phyloP scores from a whole-genome alignment of 2,113 vertebrate genomes.

The Ginglymostoma cirratum region DNA sequence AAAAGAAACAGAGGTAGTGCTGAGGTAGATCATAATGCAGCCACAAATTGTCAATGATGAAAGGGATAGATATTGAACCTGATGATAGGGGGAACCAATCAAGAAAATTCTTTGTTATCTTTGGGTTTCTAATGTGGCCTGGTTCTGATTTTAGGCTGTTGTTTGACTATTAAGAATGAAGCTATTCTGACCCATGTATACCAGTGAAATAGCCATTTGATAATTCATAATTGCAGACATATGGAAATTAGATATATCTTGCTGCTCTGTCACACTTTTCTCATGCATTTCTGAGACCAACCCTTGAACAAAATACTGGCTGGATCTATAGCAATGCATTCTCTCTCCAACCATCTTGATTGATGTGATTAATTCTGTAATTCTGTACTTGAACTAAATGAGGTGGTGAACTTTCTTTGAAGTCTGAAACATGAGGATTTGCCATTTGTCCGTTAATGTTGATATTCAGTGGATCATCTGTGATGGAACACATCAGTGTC shows the following conservation, averaged over 20 bases:
- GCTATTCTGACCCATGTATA: not conserved
- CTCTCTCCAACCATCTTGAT: not conserved
- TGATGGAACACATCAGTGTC: not conserved
- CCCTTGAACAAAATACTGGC: not conserved
- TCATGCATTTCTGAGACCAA: not conserved
- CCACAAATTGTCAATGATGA: not conserved
- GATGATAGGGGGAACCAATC: not conserved
- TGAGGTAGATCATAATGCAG: not conserved
- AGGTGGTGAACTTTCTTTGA: not conserved
- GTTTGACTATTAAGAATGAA: not conserved
- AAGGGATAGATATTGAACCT: not conserved
- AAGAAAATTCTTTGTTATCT: not conserved
- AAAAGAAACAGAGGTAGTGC: not conserved
- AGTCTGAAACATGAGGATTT: not conserved
- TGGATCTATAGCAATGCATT: not conserved
- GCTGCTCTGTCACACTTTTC: not conserved
- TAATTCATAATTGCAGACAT: not conserved
- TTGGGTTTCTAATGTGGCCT: not conserved
- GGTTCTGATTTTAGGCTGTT: not conserved
- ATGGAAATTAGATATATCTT: not conserved
- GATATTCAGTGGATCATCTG: not conserved
- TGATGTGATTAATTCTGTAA: not conserved
- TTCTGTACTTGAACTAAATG: not conserved
- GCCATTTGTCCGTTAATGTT: not conserved
- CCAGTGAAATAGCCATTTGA: not conserved